phyloP scores from a whole-genome alignment of 2,113 vertebrate species.

The Mellivora capensis region DNA sequence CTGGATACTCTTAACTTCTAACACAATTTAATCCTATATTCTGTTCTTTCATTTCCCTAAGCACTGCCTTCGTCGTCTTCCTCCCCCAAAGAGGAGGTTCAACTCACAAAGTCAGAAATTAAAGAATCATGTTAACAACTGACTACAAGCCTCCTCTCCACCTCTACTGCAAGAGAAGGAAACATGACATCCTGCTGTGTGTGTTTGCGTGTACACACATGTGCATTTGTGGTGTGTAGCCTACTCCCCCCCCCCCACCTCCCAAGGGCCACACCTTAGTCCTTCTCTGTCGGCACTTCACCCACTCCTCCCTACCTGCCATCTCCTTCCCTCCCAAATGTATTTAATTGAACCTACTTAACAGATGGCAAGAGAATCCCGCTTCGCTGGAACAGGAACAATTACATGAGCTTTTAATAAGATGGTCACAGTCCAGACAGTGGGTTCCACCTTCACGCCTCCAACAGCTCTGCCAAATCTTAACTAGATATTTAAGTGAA shows the following conservation, averaged over 20 bases:
- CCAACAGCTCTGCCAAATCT: background rate
- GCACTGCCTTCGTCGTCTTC: background rate
- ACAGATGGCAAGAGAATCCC: slow-evolving; percentile 72
- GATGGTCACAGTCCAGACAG: background rate
- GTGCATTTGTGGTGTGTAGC: too few species aligned
- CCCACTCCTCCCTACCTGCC: background rate
- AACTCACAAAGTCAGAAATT: background rate
- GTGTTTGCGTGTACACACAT: accelerated
- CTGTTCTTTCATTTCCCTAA: background rate
- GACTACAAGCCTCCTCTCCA: background rate
- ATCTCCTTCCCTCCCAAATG: background rate
- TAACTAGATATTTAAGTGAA: slow-evolving; percentile 38
- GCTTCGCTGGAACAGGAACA: slow-evolving; percentile 42
- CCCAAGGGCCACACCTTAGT: background rate
- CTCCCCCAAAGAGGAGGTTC: background rate
- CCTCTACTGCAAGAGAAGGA: background rate
- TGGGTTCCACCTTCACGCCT: background rate
- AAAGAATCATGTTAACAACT: background rate
- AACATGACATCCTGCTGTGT: background rate
- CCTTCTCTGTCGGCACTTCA: background rate
- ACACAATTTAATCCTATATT: background rate
- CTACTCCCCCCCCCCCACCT: background rate
- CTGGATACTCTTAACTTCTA: background rate
- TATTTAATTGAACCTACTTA: slow-evolving; percentile 55
- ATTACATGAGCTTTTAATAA: slow-evolving; percentile 61